Base-by-base conservation (phyloP, 2,113 vertebrate species). In the Xyliphius kryptos region DNA sequence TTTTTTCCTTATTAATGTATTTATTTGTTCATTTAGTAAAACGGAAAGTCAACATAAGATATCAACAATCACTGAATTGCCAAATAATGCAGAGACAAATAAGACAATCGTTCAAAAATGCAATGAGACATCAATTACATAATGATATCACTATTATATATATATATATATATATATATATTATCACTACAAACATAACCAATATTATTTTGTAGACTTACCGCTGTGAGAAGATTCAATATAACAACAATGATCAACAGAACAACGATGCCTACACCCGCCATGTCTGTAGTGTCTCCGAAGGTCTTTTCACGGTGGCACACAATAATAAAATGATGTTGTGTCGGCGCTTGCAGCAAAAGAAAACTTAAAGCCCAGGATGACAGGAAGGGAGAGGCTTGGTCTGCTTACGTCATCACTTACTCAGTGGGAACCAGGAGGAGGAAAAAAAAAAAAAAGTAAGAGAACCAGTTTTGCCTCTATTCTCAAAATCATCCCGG, bases 211-310 rank as follows among this genome's bases (percentile, higher is more conserved):
- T 13, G 12, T 21, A 16, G 17, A 54, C 76, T 76, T 70, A 78
- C 76, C 32, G 74, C 63, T 22, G 63, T 59, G 32, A 78, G 26
- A 2, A 17, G 3, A 50, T 76, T 76, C 6, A 64, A 57, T 21
- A 57, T 9, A 43, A 76, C 48, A 13, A 78, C n/a, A 47, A 46
- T 1, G 20, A 54, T 14, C 71, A 53, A 74, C 12, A 78, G 54
- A 13, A 7, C 53, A 1, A 3, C 14, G 8, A 55, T 3, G 38
- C 8, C 16, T 21, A 40, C 15, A n/a, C 46, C 32, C 3, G 20
- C 61, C 76, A 78, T 78, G 67, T 22, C 56, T 51, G 40, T 26
- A 32, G 48, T 22, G 47, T 56, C 5, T 72, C 36, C 16, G 21
- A 41, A 49, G 26, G 21, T 56, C 41, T 66, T 36, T 11, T 47